Percentiles rank a stretch among this genome's conserved stretches.
Evolutionary conservation across 2,113 vertebrate species (phyloP).

Genomic region (Odocoileus virginianus): DNA sequence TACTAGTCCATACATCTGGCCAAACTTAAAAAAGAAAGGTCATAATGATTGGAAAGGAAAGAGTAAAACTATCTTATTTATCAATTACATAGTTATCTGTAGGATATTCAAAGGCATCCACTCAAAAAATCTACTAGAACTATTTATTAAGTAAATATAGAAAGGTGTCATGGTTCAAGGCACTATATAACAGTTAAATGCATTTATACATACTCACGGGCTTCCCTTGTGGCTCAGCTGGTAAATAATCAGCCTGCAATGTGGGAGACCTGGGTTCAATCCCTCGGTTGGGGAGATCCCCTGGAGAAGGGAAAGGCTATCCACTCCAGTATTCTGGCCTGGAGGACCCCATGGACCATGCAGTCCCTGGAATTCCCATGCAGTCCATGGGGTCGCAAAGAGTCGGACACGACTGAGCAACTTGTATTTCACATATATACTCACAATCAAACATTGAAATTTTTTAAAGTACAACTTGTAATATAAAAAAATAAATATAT

Average conservation of each 20-base stretch:
- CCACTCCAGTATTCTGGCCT: neutral
- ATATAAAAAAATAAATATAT: conserved; percentile 4
- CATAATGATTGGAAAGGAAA: neutral
- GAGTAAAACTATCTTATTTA: neutral
- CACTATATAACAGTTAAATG: neutral
- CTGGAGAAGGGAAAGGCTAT: neutral
- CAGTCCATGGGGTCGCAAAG: neutral
- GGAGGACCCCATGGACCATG: neutral
- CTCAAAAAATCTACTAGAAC: neutral
- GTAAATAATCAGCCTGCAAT: neutral
- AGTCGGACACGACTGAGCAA: neutral
- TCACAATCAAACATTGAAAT: neutral
- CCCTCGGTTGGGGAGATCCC: neutral
- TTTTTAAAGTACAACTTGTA: neutral
- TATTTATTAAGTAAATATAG: neutral
- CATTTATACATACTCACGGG: neutral
- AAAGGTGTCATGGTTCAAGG: neutral
- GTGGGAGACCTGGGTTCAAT: neutral
- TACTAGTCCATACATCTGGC: neutral
- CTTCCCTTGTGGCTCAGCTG: neutral
- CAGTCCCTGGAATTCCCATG: too few species aligned
- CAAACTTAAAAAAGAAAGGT: neutral
- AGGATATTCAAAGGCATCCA: neutral
- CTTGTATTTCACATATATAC: neutral
- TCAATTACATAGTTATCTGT: neutral